Evolutionary conservation across 1,140 invertebrate species (phyloP).

Genomic region (Lutraria rhynchaena): DNA sequence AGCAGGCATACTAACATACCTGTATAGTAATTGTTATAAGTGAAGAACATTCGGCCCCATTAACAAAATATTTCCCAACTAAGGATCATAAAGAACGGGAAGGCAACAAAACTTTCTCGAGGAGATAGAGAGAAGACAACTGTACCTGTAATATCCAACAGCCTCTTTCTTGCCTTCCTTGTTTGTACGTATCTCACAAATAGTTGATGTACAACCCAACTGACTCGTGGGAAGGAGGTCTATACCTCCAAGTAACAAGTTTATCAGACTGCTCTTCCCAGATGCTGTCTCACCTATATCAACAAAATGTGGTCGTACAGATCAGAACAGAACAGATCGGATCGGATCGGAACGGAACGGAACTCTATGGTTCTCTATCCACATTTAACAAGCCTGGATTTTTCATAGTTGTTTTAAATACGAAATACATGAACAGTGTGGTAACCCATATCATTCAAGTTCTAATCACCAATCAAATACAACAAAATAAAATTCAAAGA

Average conservation of each 20-base stretch:
- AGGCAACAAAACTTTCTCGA: too few relatives aligned
- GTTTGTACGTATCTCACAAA: conserved; percentile 70
- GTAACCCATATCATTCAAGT: too few relatives aligned
- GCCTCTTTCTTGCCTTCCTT: conserved; percentile 47
- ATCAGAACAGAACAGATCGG: background rate
- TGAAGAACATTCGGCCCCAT: too few relatives aligned
- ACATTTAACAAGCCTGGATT: background rate
- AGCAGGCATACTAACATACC: too few relatives aligned
- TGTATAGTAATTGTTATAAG: too few relatives aligned
- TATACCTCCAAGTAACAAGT: conserved; percentile 64
- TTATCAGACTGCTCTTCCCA: conserved; percentile 72
- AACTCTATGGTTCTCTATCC: background rate
- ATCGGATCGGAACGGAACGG: background rate
- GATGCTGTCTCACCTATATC: conserved; percentile 69
- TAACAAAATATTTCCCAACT: too few relatives aligned
- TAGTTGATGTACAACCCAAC: conserved; percentile 68
- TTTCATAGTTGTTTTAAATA: background rate
- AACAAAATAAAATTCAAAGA: too few relatives aligned
- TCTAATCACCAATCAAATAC: too few relatives aligned
- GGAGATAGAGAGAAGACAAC: too few relatives aligned
- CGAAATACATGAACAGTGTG: too few relatives aligned
- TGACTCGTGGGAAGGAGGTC: conserved; percentile 67
- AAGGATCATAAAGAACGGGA: too few relatives aligned
- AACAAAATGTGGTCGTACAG: background rate
- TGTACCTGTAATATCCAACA: conserved; percentile 45